phyloP scores from a whole-genome alignment of 2,113 vertebrate species.

The Bos indicus region DNA sequence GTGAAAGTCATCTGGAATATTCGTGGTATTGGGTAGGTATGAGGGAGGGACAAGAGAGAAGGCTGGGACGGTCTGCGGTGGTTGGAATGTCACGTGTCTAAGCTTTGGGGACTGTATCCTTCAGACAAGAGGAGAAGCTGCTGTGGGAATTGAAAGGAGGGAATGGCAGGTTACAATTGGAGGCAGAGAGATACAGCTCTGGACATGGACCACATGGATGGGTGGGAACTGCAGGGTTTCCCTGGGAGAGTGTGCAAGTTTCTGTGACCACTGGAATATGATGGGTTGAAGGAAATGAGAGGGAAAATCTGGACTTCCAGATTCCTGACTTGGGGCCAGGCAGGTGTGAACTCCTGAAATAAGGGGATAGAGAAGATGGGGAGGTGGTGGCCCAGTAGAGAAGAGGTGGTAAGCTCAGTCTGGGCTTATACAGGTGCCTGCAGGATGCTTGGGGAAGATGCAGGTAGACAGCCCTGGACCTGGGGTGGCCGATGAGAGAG shows the following conservation, averaged over 20 bases:
- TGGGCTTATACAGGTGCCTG: not conserved
- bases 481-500: not conserved
- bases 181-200: not conserved
- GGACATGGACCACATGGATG: not conserved
- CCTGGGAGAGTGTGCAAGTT: not conserved
- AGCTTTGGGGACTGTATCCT: not conserved
- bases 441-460: not conserved
- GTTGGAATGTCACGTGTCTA: not conserved
- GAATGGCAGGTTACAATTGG: not conserved
- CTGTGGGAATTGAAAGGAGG: not conserved
- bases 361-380: accelerated
- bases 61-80: accelerated
- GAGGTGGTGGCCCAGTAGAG: not conserved
- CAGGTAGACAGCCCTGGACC: accelerated
- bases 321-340: not conserved
- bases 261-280: not conserved
- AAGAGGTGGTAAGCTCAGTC: no score
- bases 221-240: not conserved
- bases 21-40: accelerated
- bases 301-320: not conserved
- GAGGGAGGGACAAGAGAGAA: not conserved
- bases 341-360: not conserved
- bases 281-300: not conserved
- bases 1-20: not conserved
- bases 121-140: not conserved